These are phyloP conservation scores for Eupeodes luniger DNA, from an alignment of 2,888 invertebrate genomes.

Conservation along the genomic window DNA sequence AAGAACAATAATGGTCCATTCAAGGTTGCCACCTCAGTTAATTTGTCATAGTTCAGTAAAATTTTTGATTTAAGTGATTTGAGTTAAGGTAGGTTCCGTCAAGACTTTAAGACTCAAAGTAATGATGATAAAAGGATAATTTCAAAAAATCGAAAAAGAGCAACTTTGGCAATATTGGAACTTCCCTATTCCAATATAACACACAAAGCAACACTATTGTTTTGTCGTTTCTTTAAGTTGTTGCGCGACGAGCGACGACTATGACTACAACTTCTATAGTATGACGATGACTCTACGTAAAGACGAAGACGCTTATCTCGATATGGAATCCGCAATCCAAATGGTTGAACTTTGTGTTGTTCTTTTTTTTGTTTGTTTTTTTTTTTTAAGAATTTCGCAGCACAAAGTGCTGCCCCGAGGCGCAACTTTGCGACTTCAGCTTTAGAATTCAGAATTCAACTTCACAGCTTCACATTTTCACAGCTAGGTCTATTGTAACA, in stretches of 20 bases:
- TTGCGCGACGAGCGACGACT: slow-evolving; percentile 21
- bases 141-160: neutral
- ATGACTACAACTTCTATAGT: neutral
- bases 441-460: neutral
- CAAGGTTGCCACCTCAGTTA: neutral
- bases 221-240: slow-evolving; percentile 27
- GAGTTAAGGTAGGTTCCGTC: too few species aligned
- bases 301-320: slow-evolving; percentile 57
- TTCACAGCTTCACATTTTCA: neutral
- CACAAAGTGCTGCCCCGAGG: slow-evolving; percentile 48
- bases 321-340: slow-evolving; percentile 73
- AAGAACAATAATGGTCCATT: slow-evolving; percentile 43
- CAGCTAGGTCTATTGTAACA: too few species aligned
- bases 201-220: slow-evolving; percentile 55
- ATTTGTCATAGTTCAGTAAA: too few species aligned
- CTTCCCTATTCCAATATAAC: slow-evolving; percentile 57
- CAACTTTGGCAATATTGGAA: neutral
- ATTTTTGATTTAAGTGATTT: too few species aligned
- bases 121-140: neutral
- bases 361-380: slow-evolving; percentile 6
- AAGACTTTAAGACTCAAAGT: too few species aligned
- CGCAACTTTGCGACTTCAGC: neutral
- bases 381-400: slow-evolving; percentile 35
- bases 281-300: too few species aligned
- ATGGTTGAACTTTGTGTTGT: slow-evolving; percentile 65